Evolutionary conservation across 2,888 invertebrate genomes (phyloP).

Genomic region (Agonopterix alstromeriana): DNA sequence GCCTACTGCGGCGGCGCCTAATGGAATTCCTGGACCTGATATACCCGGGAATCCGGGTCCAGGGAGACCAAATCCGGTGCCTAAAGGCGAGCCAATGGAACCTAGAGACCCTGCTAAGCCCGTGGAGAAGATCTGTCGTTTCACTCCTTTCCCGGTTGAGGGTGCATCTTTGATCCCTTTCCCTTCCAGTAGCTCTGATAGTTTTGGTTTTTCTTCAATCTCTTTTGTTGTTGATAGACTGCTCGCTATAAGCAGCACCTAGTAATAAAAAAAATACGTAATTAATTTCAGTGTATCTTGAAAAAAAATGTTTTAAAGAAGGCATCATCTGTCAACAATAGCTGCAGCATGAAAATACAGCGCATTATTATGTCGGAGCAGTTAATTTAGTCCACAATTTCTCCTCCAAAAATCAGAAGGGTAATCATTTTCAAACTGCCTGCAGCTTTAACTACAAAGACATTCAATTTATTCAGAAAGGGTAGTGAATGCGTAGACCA

Average conservation of each 20-base stretch:
- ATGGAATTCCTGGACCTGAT: constrained; percentile 1
- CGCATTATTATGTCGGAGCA: too few relatives aligned
- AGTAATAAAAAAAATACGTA: constrained; percentile 8
- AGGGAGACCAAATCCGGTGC: constrained; percentile 5
- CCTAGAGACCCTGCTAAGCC: constrained; percentile 1
- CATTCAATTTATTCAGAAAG: too few relatives aligned
- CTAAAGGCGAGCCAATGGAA: constrained; percentile 14
- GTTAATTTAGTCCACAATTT: too few relatives aligned
- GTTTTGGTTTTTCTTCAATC: constrained; percentile 38
- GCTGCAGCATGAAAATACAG: not conserved
- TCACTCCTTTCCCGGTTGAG: constrained; percentile 47
- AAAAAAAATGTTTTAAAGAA: not conserved
- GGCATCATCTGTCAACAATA: not conserved
- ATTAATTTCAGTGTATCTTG: not conserved
- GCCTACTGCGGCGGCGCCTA: not conserved
- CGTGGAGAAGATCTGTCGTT: constrained; percentile 38
- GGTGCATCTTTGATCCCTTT: constrained; percentile 53
- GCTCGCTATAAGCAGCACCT: constrained; percentile 57
- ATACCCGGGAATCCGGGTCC: not conserved
- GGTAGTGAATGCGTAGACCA: too few relatives aligned
- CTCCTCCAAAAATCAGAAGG: too few relatives aligned
- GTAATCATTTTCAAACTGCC: too few relatives aligned
- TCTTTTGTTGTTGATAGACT: constrained; percentile 51
- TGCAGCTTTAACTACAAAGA: too few relatives aligned
- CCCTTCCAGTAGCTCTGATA: constrained; percentile 48